These are phyloP conservation scores for Percopsis transmontana DNA, from an alignment of 2,113 vertebrate species.

Conservation along the genomic window DNA sequence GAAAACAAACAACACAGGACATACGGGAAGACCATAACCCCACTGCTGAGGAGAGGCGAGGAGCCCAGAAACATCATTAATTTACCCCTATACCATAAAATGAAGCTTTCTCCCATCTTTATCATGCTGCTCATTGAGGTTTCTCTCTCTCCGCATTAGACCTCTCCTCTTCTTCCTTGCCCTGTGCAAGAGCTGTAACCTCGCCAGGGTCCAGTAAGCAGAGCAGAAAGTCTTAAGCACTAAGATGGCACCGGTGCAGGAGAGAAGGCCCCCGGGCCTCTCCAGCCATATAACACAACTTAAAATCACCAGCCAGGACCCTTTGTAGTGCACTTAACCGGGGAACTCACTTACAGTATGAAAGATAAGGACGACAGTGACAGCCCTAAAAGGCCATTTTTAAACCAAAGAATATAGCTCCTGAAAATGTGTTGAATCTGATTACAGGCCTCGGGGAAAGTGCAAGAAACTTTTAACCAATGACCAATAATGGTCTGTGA, in stretches of 20 bases:
- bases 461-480: too few species aligned
- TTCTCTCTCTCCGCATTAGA: slow-evolving; percentile 16
- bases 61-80: background rate
- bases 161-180: slow-evolving; percentile 11
- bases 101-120: slow-evolving; percentile 12
- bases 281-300: slow-evolving; percentile 42
- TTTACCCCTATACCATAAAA: background rate
- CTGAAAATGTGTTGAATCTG: too few species aligned
- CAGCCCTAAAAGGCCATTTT: slow-evolving; percentile 21
- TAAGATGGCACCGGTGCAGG: slow-evolving; percentile 41
- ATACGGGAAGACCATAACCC: slow-evolving; percentile 7
- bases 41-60: slow-evolving; percentile 1
- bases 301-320: slow-evolving; percentile 54
- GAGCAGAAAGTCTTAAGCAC: slow-evolving; percentile 45
- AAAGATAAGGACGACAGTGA: slow-evolving; percentile 46
- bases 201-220: slow-evolving; percentile 20
- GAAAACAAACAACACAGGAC: slow-evolving; percentile 55
- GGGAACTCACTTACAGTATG: slow-evolving; percentile 51
- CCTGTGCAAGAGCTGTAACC: slow-evolving; percentile 33
- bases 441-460: too few species aligned
- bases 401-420: background rate
- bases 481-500: too few species aligned
- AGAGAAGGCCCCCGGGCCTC: slow-evolving; percentile 38
- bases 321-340: slow-evolving; percentile 58
- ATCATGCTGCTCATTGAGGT: slow-evolving; percentile 9